phyloP scores from a whole-genome alignment of 2,888 invertebrate species.

The Platycnemis pennipes region DNA sequence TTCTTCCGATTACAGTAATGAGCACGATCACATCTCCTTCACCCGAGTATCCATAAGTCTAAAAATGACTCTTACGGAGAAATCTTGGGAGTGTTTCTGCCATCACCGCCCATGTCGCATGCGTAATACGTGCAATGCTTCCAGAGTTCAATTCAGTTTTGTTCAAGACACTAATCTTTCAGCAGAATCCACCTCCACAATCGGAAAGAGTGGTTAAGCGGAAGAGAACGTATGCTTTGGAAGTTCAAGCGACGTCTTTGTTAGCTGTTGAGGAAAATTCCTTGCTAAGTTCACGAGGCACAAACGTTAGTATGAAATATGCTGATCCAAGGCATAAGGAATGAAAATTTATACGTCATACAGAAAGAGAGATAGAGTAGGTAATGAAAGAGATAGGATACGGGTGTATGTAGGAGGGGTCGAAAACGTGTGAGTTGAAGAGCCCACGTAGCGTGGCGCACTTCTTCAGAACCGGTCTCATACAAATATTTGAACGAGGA shows the following conservation, averaged over 20 bases:
- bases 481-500: slow-evolving; percentile 22
- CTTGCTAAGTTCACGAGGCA: neutral
- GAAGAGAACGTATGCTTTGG: neutral
- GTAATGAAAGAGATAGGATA: neutral
- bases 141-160: no score
- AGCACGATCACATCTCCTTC: no score
- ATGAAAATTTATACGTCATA: no score
- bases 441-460: neutral
- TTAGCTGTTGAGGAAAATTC: neutral
- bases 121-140: no score
- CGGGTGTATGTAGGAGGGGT: neutral
- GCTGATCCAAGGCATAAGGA: neutral
- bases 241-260: neutral
- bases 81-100: no score
- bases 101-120: no score
- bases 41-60: no score
- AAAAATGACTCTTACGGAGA: no score
- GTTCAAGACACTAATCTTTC: no score
- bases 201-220: neutral
- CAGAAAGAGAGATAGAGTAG: neutral
- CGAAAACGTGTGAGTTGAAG: neutral
- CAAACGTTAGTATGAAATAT: neutral
- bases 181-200: no score
- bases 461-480: neutral
- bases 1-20: no score